These are phyloP conservation scores for Calliopsis andreniformis DNA, from an alignment of 1,140 invertebrate species.

Conservation along the genomic window DNA sequence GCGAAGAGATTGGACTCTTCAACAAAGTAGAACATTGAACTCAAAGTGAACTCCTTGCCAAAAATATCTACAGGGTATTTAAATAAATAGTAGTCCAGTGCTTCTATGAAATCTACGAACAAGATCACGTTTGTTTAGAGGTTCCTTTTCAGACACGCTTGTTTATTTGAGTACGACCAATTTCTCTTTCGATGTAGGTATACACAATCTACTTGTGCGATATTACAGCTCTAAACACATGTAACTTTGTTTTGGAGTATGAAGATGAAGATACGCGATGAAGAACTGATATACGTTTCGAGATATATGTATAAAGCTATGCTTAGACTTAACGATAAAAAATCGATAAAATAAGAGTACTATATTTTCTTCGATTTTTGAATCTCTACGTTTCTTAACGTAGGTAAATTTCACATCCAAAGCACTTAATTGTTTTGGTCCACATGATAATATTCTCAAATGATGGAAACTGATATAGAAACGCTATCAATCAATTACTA, in stretches of 20 bases:
- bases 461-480: no score
- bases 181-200: slow-evolving; percentile 14
- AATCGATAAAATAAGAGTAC: no score
- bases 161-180: slow-evolving; percentile 21
- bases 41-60: background rate
- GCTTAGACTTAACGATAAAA: background rate
- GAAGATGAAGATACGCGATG: no score
- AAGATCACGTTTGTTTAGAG: slow-evolving; percentile 8
- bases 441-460: no score
- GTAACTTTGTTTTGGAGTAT: background rate
- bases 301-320: no score
- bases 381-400: no score
- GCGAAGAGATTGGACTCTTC: background rate
- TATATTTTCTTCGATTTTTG: background rate
- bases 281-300: background rate
- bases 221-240: background rate
- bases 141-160: background rate
- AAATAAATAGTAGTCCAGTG: slow-evolving; percentile 19
- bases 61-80: slow-evolving; percentile 25
- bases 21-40: background rate
- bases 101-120: background rate
- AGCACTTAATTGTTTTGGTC: no score
- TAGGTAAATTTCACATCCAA: no score
- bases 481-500: no score
- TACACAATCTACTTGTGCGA: background rate